Evolutionary conservation across 2,797 vertebrate genomes (phyloP), one percentile per base, ranked within the genome.

Genomic region (Enteromius thamalakanensis): DNA sequence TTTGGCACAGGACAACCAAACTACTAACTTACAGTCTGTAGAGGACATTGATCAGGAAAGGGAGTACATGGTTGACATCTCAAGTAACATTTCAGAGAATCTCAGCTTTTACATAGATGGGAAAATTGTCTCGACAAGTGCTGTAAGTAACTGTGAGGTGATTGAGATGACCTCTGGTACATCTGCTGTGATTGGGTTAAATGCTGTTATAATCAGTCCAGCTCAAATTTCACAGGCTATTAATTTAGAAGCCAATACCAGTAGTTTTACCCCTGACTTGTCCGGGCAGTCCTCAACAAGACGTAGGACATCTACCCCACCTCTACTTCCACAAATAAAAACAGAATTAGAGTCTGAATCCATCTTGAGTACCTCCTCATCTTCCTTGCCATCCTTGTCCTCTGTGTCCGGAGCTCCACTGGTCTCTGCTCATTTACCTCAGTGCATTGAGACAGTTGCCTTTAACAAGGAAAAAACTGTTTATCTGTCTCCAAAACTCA

Each of bases 91-190:
- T 88, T 98, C 97, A 3, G 97, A 99, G 90, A 99, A 99, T 87
- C 93, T 99, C 81, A 97, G 97, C 90, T 97, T 97, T 90, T 99
- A 98, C 82, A 97, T 98, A 15, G 98, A 99, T 87, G 98, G 97
- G 47, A 99, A 97, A 89, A 96, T 99, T 72, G 95, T 97, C 68
- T 97, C 97, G 55, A 97, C 95, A 87, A 98, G 91, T 89, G 96
- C 93, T 86, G 94, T 96, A 74, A 96, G 96, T 90, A 96, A 94
- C 88, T 98, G 96, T 87, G 97, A 98, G 1, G 92, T 96, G 75
- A 93, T 97, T 62, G 97, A 99, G 81, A 93, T 96, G 89, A 96
- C 96, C 79, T 92, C 96, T 32, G 92, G 90, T 69, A 93, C 96
- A 19, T 93, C 96, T 0, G 91, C 96, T 58, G 88, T 97, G 76